Conservation (phyloP, 2,888 invertebrate genomes). For the Artemia sp. region DNA sequence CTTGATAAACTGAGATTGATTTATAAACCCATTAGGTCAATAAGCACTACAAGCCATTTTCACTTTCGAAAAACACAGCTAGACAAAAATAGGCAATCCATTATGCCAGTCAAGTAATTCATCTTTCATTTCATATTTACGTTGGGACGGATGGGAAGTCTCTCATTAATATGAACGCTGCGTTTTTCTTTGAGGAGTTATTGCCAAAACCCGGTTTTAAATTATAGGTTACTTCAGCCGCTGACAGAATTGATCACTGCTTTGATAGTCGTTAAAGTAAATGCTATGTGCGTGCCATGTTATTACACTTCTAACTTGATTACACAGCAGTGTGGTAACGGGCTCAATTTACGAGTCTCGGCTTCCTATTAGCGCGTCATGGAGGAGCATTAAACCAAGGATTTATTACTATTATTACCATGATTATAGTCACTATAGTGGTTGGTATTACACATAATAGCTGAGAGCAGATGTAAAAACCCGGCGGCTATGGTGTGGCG, state of each 20-base stretch:
- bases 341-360: constrained; percentile 14
- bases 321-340: constrained; percentile 13
- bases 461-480: constrained; percentile 12
- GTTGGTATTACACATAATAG: constrained; percentile 15
- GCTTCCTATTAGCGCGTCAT: constrained; percentile 14
- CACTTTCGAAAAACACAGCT: too few relatives aligned
- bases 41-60: too few relatives aligned
- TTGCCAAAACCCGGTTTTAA: constrained; percentile 4
- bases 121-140: constrained; percentile 12
- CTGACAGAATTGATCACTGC: constrained; percentile 11
- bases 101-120: neutral
- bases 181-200: neutral
- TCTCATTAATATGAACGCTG: constrained; percentile 10
- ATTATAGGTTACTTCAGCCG: constrained; percentile 13
- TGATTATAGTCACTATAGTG: constrained; percentile 13
- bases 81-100: too few relatives aligned
- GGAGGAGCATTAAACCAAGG: constrained; percentile 13
- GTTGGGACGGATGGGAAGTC: constrained; percentile 9
- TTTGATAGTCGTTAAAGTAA: constrained; percentile 15
- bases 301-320: constrained; percentile 15
- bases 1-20: too few relatives aligned
- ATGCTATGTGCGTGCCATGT: constrained; percentile 14
- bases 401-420: constrained; percentile 15
- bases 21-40: too few relatives aligned
- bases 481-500: constrained; percentile 6